Evolutionary conservation across 2,113 vertebrate genomes (phyloP).

Genomic region (Silurus glanis): DNA sequence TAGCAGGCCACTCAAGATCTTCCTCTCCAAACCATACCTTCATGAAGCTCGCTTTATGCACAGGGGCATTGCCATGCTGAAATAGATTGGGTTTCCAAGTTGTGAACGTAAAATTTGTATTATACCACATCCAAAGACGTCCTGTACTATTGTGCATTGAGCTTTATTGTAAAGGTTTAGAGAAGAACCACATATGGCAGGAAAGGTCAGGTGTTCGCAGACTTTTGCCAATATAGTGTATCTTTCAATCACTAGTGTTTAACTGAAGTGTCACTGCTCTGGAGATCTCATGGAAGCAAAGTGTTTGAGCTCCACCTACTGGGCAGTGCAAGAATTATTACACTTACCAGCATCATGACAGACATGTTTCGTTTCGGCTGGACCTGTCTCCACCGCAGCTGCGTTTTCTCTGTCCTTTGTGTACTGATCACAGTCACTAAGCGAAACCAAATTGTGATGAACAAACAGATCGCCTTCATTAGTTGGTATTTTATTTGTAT

Average conservation of each 20-base stretch:
- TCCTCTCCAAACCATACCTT: too few species aligned
- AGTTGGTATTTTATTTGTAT: not conserved
- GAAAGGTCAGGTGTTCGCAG: too few species aligned
- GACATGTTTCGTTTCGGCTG: not conserved
- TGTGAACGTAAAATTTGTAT: too few species aligned
- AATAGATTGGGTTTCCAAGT: too few species aligned
- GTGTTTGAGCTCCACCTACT: conserved; percentile 2
- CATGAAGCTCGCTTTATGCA: too few species aligned
- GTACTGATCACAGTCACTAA: not conserved
- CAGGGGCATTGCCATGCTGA: too few species aligned
- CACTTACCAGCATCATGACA: conserved; percentile 28
- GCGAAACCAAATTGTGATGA: not conserved
- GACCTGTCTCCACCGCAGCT: conserved; percentile 10
- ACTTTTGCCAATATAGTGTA: too few species aligned
- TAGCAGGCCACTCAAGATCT: too few species aligned
- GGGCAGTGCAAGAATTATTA: not conserved
- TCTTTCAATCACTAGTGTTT: not conserved
- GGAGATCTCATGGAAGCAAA: not conserved
- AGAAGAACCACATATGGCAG: too few species aligned
- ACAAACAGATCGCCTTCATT: not conserved
- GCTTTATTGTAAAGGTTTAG: too few species aligned
- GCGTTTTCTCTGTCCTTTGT: not conserved
- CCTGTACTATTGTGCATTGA: too few species aligned
- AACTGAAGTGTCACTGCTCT: not conserved
- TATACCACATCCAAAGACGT: too few species aligned